A percentile compares a stretch with the other conserved stretches of the same genome.
Conservation (phyloP, 2,888 invertebrate species). For the Teleiodes luculella region DNA sequence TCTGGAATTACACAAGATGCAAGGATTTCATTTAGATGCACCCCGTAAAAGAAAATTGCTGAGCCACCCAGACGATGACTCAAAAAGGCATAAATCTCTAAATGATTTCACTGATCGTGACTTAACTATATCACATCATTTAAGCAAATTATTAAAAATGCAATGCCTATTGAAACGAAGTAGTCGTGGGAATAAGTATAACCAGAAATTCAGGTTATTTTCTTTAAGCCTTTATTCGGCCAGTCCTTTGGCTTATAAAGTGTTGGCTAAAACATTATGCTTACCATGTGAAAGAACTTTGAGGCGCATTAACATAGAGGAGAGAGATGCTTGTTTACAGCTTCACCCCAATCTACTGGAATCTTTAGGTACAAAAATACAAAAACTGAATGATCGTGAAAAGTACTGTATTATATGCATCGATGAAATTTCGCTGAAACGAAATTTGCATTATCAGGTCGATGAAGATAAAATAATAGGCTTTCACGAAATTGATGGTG, state of each 20-base stretch:
- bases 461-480: slow-evolving; percentile 31
- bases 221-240: slow-evolving; percentile 18
- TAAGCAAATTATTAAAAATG: not conserved
- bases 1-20: slow-evolving; percentile 8
- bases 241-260: slow-evolving; percentile 17
- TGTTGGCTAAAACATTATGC: slow-evolving; percentile 8
- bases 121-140: too few relatives aligned
- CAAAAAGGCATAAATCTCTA: not conserved
- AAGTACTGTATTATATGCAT: slow-evolving; percentile 27
- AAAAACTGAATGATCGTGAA: slow-evolving; percentile 14
- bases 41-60: slow-evolving; percentile 9
- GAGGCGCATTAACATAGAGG: not conserved
- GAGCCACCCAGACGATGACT: not conserved
- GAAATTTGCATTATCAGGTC: slow-evolving; percentile 27
- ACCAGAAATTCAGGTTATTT: slow-evolving; percentile 16
- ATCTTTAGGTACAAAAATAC: not conserved
- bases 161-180: slow-evolving; percentile 6
- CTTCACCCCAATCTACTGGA: not conserved
- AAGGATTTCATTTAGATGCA: not conserved
- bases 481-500: slow-evolving; percentile 30
- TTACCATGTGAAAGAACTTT: slow-evolving; percentile 11
- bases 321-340: not conserved
- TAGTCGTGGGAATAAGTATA: slow-evolving; percentile 11
- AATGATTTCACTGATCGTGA: too few relatives aligned
- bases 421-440: slow-evolving; percentile 25